Base-by-base conservation (phyloP, 2,113 vertebrate species). In the Pollimyrus isidori region DNA sequence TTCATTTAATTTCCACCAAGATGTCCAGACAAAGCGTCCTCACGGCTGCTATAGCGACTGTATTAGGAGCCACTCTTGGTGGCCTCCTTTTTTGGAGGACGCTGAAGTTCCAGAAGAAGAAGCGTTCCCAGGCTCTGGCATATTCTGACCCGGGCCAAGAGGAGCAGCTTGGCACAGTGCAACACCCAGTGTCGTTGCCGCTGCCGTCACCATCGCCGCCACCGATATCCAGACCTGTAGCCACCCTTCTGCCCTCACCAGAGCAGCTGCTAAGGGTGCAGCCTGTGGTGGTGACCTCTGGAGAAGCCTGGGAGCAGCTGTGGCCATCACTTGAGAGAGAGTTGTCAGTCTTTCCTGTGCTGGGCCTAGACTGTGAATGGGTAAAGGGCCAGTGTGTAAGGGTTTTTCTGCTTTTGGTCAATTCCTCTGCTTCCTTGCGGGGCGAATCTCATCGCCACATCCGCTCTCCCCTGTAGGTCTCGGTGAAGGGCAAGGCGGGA, bases 351-450 rank as follows among this genome's bases (percentile, higher is more conserved):
- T 94, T 95, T 91, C 97, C 98, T 0, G 97, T 98, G 15, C 97
- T 99, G 92, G 98, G 98, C 80, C 94, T 99, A 0, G 98, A 99
- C 93, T 99, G 98, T 92, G 98, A 99, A 95, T 99, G 98, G 98
- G 98, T 99, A 97, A 97, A 97, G 89, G 62, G 42, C 35, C 85
- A 90, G 52, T 90, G 92, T 90, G 93, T 95, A 94, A 94, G 89
- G 3, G n/a, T 87, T 91, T 92, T 84, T 87, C 90, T 92, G 89
- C 58, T 88, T 88, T 88, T 69, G 15, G 5, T 0, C 0, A 49
- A 23, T 0, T 7, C 21, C 13, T 4, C 52, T 56, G 9, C 45
- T 69, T 21, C 1, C 62, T 26, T 30, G 62, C 13, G 62, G 3
- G 62, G 3, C 10, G 1, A 26, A 10, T 11, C 10, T 69, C n/a